phyloP scores from a whole-genome alignment of 2,797 vertebrate species.

The Sebastes aleutianus region DNA sequence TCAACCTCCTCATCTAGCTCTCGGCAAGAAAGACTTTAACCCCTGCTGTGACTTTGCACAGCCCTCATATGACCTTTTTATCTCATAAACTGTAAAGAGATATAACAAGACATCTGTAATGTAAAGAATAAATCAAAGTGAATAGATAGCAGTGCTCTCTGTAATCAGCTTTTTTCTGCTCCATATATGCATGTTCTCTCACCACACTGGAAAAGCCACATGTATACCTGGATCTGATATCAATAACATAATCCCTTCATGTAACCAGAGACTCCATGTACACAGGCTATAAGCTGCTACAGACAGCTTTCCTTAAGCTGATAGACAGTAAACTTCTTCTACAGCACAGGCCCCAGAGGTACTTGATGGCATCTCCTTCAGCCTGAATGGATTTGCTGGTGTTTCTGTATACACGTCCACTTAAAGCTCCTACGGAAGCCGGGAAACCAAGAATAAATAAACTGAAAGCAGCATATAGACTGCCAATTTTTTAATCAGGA shows the following conservation, averaged over 20 bases:
- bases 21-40: background rate
- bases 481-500: background rate
- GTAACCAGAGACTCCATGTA: background rate
- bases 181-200: background rate
- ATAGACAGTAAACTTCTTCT: background rate
- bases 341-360: background rate
- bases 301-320: background rate
- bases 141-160: background rate
- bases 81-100: background rate
- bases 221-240: background rate
- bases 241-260: background rate
- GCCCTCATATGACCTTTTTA: background rate
- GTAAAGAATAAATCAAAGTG: background rate
- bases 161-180: background rate
- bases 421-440: background rate
- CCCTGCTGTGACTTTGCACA: background rate
- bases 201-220: background rate
- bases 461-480: background rate
- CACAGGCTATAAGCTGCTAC: background rate
- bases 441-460: background rate
- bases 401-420: background rate
- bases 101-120: background rate
- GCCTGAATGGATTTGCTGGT: background rate
- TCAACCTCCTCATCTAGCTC: background rate
- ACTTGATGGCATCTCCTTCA: background rate